phyloP scores from a whole-genome alignment of 92 coral and sea anemone species.

The Epizoanthus illoricatus region DNA sequence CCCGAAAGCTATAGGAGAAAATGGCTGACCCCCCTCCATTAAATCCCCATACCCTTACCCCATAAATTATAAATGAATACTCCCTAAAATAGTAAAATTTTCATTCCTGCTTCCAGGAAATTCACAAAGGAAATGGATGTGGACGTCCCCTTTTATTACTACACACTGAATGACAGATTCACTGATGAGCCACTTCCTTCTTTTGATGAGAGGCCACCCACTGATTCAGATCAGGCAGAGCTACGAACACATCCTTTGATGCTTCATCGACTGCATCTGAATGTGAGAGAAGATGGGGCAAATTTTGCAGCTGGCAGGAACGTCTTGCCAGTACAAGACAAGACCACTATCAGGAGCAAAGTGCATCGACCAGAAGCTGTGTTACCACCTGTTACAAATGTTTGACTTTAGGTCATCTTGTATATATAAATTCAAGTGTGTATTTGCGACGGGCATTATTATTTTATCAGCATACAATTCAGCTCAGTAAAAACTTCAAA shows the following conservation, averaged over 20 bases:
- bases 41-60: too few relatives aligned
- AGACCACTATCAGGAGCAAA: background rate
- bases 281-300: slow-evolving; percentile 52
- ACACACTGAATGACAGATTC: slow-evolving; percentile 52
- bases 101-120: slow-evolving; percentile 26
- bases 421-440: too few relatives aligned
- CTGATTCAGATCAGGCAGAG: slow-evolving; percentile 36
- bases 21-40: too few relatives aligned
- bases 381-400: too few relatives aligned
- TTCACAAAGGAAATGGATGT: slow-evolving; percentile 57
- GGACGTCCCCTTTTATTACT: slow-evolving; percentile 57
- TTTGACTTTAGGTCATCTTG: too few relatives aligned
- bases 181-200: slow-evolving; percentile 45
- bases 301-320: background rate
- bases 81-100: too few relatives aligned
- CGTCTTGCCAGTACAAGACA: slow-evolving; percentile 20
- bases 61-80: too few relatives aligned
- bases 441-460: too few relatives aligned
- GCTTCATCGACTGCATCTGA: slow-evolving; percentile 44
- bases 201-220: slow-evolving; percentile 42
- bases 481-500: too few relatives aligned
- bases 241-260: slow-evolving; percentile 40
- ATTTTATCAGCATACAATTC: too few relatives aligned
- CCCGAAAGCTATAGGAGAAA: too few relatives aligned
- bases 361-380: too few relatives aligned